Evolutionary conservation across 2,113 vertebrate species (phyloP).

Genomic region (Synchiropus splendidus): DNA sequence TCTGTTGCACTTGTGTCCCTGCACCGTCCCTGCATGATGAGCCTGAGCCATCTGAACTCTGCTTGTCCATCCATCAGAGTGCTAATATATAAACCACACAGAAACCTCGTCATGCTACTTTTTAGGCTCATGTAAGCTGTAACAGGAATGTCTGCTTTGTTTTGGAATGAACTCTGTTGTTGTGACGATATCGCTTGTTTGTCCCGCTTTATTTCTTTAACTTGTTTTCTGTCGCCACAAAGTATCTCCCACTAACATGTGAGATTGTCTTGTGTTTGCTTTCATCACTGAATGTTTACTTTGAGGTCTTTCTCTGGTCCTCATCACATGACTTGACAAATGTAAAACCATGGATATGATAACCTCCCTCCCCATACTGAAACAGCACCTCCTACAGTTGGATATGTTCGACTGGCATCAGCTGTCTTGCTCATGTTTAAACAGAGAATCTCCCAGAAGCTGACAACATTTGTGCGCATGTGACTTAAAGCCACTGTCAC

Average conservation of each 20-base stretch:
- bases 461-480: too few species aligned
- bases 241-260: constrained; percentile 36
- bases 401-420: too few species aligned
- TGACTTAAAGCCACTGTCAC: too few species aligned
- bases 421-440: too few species aligned
- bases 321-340: not conserved
- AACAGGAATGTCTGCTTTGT: constrained; percentile 35
- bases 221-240: constrained; percentile 20
- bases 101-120: constrained; percentile 8
- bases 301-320: too few species aligned
- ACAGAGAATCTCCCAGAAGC: too few species aligned
- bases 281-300: not conserved
- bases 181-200: constrained; percentile 42
- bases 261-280: constrained; percentile 8
- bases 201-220: constrained; percentile 29
- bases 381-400: too few species aligned
- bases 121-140: constrained; percentile 8
- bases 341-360: too few species aligned
- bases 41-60: constrained; percentile 62
- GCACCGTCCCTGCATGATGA: constrained; percentile 63
- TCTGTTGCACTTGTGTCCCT: constrained; percentile 39
- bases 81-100: constrained; percentile 18
- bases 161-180: constrained; percentile 44
- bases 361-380: too few species aligned
- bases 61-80: constrained; percentile 51